These are phyloP conservation scores for Drosophila ochracea DNA, from an alignment of 2,888 invertebrate genomes.

Conservation along the genomic window DNA sequence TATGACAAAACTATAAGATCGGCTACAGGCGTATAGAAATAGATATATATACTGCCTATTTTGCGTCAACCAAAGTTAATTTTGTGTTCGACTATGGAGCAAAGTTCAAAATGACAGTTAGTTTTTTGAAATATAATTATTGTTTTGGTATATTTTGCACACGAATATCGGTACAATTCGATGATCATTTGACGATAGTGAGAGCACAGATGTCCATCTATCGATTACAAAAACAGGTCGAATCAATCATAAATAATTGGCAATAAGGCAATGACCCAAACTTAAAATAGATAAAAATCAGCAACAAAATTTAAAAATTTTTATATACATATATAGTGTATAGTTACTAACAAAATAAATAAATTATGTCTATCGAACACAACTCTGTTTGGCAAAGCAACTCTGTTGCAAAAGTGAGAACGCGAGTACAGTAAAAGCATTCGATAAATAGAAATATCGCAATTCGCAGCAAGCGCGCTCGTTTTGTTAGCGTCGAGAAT, in stretches of 20 bases:
- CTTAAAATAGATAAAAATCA: background rate
- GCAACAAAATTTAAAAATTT: background rate
- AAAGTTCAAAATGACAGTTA: background rate
- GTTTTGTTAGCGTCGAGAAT: conserved; percentile 28
- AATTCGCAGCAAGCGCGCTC: conserved; percentile 30
- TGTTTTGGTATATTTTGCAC: background rate
- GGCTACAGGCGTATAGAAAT: background rate
- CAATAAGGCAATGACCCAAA: background rate
- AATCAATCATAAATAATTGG: background rate
- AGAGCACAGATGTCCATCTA: background rate
- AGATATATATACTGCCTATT: background rate
- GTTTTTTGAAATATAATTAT: background rate
- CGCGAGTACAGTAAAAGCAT: background rate
- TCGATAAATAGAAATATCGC: conserved; percentile 5
- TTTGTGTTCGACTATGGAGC: background rate
- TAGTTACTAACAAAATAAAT: background rate
- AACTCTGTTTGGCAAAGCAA: background rate
- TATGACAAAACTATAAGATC: background rate
- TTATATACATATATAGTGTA: background rate
- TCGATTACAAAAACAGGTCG: background rate
- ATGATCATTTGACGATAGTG: background rate
- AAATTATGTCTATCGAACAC: background rate
- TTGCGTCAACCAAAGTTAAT: background rate
- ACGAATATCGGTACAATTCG: background rate
- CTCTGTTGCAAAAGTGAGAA: background rate